These are phyloP conservation scores for Xenentodon cancila DNA, from an alignment of 2,797 vertebrate genomes.

Conservation along the genomic window DNA sequence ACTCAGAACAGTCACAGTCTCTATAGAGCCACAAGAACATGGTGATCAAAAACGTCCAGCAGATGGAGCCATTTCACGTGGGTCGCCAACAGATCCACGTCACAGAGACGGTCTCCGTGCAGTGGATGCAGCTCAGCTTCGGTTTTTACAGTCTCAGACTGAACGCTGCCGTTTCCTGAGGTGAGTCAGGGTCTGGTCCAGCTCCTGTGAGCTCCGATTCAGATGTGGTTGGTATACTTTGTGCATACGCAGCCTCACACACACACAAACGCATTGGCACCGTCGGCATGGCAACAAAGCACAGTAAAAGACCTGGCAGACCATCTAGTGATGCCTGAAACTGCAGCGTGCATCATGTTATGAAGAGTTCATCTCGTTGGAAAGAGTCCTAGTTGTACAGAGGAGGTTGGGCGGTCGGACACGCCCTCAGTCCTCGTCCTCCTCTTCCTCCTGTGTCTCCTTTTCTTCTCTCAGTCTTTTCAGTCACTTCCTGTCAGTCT, in stretches of 20 bases:
- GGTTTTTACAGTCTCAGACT: too few relatives aligned
- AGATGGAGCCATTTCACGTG: background rate
- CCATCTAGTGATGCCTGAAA: slow-evolving; percentile 28
- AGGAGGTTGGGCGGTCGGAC: background rate
- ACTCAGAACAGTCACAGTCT: background rate
- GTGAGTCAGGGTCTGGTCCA: background rate
- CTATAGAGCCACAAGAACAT: background rate
- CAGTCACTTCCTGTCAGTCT: slow-evolving; percentile 42
- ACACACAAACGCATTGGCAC: slow-evolving; percentile 63
- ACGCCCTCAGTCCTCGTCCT: slow-evolving; percentile 2
- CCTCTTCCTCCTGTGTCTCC: slow-evolving; percentile 7
- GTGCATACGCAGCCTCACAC: slow-evolving; percentile 28
- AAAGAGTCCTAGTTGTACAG: slow-evolving; percentile 34
- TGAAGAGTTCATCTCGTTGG: slow-evolving; percentile 23
- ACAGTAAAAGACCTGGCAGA: slow-evolving; percentile 43
- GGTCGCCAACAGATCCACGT: too few relatives aligned
- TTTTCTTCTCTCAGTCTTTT: slow-evolving; percentile 27
- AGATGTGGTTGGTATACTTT: background rate
- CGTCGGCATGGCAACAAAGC: slow-evolving; percentile 67
- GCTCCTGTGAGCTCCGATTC: background rate
- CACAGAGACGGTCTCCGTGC: background rate
- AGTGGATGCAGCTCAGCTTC: background rate
- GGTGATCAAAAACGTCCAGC: slow-evolving; percentile 9
- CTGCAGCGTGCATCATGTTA: slow-evolving; percentile 10
- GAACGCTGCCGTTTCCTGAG: background rate